Conservation (phyloP, 2,888 invertebrate species). For the Eulithis testata region DNA sequence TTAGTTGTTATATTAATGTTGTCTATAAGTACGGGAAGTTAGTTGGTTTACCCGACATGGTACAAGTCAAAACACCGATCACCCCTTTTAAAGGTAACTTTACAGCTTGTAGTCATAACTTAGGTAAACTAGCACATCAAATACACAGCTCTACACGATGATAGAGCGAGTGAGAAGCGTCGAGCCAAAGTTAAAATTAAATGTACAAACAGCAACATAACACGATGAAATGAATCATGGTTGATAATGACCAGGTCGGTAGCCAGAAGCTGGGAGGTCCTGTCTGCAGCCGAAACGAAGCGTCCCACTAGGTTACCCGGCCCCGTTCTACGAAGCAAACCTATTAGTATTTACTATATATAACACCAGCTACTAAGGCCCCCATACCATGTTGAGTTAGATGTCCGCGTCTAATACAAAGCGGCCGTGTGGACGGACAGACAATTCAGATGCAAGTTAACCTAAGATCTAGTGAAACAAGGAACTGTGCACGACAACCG, state of each 20-base stretch:
- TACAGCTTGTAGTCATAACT: slow-evolving; percentile 40
- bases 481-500: slow-evolving; percentile 50
- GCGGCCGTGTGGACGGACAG: slow-evolving; percentile 70
- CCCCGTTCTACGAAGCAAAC: slow-evolving; percentile 39
- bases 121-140: slow-evolving; percentile 55
- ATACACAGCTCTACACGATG: slow-evolving; percentile 59
- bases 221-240: slow-evolving; percentile 52
- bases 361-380: slow-evolving; percentile 43
- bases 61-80: slow-evolving; percentile 57
- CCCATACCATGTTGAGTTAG: slow-evolving; percentile 26
- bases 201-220: slow-evolving; percentile 51
- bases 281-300: slow-evolving; percentile 41
- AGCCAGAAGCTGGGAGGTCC: slow-evolving; percentile 45
- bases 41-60: slow-evolving; percentile 10
- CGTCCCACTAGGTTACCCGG: slow-evolving; percentile 35
- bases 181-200: slow-evolving; percentile 42
- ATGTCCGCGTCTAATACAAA: slow-evolving; percentile 45
- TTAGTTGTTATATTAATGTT: slow-evolving; percentile 23
- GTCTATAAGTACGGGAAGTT: slow-evolving; percentile 25
- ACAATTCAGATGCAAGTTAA: slow-evolving; percentile 58
- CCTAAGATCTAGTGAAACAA: slow-evolving; percentile 49
- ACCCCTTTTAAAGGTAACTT: slow-evolving; percentile 38
- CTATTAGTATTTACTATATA: slow-evolving; percentile 35
- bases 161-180: slow-evolving; percentile 63
- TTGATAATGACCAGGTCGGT: slow-evolving; percentile 45